phyloP scores from a whole-genome alignment of 2,113 vertebrate genomes.

The Corynorhinus townsendii region DNA sequence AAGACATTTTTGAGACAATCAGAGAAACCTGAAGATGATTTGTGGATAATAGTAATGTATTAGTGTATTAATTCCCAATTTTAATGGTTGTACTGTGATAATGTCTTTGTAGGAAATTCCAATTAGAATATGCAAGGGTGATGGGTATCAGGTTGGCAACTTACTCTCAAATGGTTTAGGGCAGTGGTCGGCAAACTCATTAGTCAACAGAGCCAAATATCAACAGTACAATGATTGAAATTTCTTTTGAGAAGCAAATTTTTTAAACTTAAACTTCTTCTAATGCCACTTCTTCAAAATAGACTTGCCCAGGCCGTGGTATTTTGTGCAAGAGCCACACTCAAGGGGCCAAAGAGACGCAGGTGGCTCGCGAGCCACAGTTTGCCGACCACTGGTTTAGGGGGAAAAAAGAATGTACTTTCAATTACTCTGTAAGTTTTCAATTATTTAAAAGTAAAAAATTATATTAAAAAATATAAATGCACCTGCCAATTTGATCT shows the following conservation, averaged over 20 bases:
- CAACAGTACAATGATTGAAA: too few species aligned
- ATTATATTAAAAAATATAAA: neutral
- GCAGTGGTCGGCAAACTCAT: too few species aligned
- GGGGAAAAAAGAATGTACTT: neutral
- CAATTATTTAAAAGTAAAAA: slow-evolving; percentile 7
- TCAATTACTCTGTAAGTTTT: neutral
- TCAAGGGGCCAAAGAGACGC: too few species aligned
- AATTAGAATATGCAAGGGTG: neutral
- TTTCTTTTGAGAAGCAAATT: too few species aligned
- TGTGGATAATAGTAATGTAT: neutral
- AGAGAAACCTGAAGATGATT: neutral
- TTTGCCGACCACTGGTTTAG: neutral
- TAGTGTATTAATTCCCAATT: neutral
- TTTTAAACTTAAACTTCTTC: too few species aligned
- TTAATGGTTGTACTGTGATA: neutral
- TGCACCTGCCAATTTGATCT: neutral
- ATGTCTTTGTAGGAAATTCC: neutral
- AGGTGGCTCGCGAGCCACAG: too few species aligned
- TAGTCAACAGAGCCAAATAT: too few species aligned
- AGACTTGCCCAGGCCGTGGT: too few species aligned
- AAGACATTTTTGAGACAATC: neutral
- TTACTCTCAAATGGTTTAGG: neutral
- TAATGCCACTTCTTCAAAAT: too few species aligned
- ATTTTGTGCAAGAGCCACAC: too few species aligned
- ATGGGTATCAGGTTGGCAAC: neutral